phyloP scores from a whole-genome alignment of 2,888 invertebrate genomes.

The Dermolepida albohirtum region DNA sequence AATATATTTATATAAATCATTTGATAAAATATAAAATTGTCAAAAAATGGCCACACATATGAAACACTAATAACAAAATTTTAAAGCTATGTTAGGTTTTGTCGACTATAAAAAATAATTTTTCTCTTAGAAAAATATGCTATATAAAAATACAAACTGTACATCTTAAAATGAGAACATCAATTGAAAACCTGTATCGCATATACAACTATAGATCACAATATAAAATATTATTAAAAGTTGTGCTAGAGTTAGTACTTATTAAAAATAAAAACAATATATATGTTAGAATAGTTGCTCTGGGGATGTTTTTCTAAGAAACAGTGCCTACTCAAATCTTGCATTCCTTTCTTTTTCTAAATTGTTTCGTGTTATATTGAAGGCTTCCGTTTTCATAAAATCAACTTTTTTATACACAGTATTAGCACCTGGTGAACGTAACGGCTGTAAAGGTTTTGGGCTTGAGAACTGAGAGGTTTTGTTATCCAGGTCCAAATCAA shows the following conservation, averaged over 20 bases:
- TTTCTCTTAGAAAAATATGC: constrained; percentile 31
- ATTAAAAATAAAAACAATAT: too few relatives aligned
- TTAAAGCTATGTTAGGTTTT: constrained; percentile 40
- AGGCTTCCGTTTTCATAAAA: constrained; percentile 93
- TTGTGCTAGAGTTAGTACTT: too few relatives aligned
- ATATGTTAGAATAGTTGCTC: not conserved
- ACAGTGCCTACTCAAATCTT: constrained; percentile 14
- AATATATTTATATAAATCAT: constrained; percentile 30
- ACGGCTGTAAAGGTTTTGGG: constrained; percentile 46
- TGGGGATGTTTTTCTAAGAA: constrained; percentile 4
- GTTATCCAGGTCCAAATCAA: constrained; percentile 83
- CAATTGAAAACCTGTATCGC: constrained; percentile 7
- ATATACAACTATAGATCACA: constrained; percentile 14
- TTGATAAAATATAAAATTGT: constrained; percentile 41
- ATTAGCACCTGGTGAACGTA: constrained; percentile 53
- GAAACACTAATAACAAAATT: constrained; percentile 36
- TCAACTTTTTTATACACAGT: constrained; percentile 93
- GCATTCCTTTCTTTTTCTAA: constrained; percentile 75
- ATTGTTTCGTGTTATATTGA: constrained; percentile 86
- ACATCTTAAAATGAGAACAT: constrained; percentile 21
- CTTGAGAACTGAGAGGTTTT: constrained; percentile 44
- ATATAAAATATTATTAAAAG: constrained; percentile 10
- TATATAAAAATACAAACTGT: constrained; percentile 38
- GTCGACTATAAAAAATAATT: constrained; percentile 35
- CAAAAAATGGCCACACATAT: constrained; percentile 38